Percentiles rank a stretch among this genome's conserved stretches.
Conservation (phyloP, 2,888 invertebrate genomes). For the Dynastes maya region DNA sequence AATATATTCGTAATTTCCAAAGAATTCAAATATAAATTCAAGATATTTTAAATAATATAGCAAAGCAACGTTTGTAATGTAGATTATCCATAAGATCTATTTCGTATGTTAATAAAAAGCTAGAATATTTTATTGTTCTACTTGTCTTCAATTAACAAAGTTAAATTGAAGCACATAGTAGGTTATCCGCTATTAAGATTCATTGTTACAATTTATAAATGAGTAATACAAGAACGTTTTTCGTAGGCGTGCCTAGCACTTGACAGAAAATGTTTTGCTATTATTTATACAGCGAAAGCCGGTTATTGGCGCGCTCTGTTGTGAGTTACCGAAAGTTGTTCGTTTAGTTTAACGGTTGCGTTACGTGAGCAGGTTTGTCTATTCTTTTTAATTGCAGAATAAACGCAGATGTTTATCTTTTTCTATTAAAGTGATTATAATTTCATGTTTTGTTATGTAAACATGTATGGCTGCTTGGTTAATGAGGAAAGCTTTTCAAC, state of each 20-base stretch:
- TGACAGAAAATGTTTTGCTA: constrained; percentile 1
- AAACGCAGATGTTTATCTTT: no score
- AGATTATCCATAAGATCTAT: neutral
- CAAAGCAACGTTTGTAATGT: neutral
- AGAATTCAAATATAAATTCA: no score
- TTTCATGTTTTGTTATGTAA: no score
- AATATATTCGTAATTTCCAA: no score
- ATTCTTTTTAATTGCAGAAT: no score
- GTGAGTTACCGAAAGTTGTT: neutral
- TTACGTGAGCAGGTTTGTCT: no score
- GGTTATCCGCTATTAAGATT: constrained; percentile 25
- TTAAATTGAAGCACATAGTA: constrained; percentile 16
- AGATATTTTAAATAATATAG: no score
- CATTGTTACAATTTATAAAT: constrained; percentile 37
- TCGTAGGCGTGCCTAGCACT: constrained; percentile 1
- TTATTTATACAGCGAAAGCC: neutral
- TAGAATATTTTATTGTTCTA: neutral
- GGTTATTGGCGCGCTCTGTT: constrained; percentile 23
- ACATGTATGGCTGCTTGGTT: no score
- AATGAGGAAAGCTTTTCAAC: no score
- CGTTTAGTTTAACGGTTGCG: neutral
- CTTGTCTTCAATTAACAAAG: constrained; percentile 26
- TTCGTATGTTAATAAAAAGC: neutral
- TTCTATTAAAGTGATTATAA: no score
- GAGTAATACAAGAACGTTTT: constrained; percentile 28